Evolutionary conservation across 2,113 vertebrate species (phyloP), one percentile per base, ranked within the genome.

Genomic region (Ivindomyrus marchei): DNA sequence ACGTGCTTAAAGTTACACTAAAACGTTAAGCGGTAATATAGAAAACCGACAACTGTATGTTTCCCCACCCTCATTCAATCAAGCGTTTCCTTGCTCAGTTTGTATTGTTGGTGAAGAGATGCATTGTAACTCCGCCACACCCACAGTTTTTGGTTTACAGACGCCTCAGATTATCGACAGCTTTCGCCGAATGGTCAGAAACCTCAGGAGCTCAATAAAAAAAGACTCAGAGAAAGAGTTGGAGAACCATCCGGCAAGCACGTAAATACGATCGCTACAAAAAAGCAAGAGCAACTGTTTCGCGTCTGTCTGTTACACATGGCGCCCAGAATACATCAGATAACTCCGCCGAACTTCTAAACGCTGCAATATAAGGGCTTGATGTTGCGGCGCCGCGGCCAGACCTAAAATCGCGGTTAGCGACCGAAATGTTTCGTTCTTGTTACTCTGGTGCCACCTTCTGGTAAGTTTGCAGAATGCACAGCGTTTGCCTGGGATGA

Each of bases 401-500:
- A 27, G 9, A 66, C n/a, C 24, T 27, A 66, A 27, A 36, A 77
- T 17, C 70, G 6, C 3, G 70, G 36, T 39, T 4, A 39, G 19
- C 80, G 42, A 8, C 17, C 80, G 62, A 66, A 3, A 10, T 27
- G n/a, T n/a, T 15, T 70, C 87, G 90, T 94, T 89, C 45, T 87
- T 92, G 90, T 92, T 92, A 92, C 94, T 94, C 91, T 96, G 93
- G 93, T 94, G 94, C 95, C 96, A 95, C 94, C 95, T 74, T 93
- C 90, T 91, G 96, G 92, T 70, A 1, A 0, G 88, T 88, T 1
- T 0, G 5, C 24, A 19, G 83, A 92, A 66, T 74, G 11, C 85
- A 90, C 83, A 88, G 47, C 1, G 9, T 74, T 47, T 74, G 17
- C 84, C 27, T 11, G 6, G 50, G 66, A 31, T 46, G 31, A 84